These are phyloP conservation scores for Drosophila meridiana DNA, from an alignment of 2,888 invertebrate species.

Conservation along the genomic window DNA sequence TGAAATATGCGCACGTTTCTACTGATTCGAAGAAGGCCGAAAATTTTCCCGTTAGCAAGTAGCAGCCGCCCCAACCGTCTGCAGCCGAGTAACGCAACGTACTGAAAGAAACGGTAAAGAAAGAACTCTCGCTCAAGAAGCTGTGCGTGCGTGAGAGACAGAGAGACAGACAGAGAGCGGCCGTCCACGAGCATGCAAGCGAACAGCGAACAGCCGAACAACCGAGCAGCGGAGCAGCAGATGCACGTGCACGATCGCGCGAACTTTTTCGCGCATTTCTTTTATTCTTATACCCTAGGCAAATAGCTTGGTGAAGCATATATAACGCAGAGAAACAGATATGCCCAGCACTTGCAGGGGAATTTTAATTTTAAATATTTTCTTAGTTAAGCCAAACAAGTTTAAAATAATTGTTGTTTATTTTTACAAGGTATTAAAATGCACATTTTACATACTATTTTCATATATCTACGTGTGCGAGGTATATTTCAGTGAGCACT, in stretches of 20 bases:
- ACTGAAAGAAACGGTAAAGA: conserved; percentile 62
- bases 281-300: conserved; percentile 21
- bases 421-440: background rate
- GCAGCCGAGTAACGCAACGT: conserved; percentile 49
- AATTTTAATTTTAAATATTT: background rate
- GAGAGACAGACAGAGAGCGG: background rate
- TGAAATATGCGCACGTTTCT: conserved; percentile 61
- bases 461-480: background rate
- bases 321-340: background rate
- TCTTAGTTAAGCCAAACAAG: background rate
- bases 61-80: conserved; percentile 45
- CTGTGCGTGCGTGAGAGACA: conserved; percentile 40
- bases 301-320: background rate
- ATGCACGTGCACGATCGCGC: conserved; percentile 61
- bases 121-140: conserved; percentile 43
- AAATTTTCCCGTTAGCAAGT: conserved; percentile 35
- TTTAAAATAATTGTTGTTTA: conserved; percentile 3
- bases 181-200: background rate
- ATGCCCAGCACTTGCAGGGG: background rate
- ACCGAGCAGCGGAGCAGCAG: background rate
- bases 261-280: conserved; percentile 20
- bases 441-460: background rate
- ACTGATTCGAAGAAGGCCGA: conserved; percentile 50
- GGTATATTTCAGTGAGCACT: conserved; percentile 4
- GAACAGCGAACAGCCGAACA: background rate